Percentiles rank a stretch among this genome's conserved stretches.
These are phyloP conservation scores for Cliona cf. orientalis DNA, from an alignment of 37 sponge, comb jelly and placozoan species.

Conservation along the genomic window DNA sequence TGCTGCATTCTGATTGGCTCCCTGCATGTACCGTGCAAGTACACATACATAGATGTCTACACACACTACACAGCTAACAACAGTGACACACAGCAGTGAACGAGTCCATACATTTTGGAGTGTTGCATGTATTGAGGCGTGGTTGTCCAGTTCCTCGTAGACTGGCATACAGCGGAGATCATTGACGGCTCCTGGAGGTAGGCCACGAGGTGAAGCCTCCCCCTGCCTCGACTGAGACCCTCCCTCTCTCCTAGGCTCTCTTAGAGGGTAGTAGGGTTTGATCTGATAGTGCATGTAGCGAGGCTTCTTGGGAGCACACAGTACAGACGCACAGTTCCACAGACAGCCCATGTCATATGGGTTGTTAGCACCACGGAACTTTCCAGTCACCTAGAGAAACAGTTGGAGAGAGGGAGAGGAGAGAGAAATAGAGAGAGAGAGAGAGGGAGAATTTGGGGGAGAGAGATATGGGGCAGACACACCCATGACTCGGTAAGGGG, in stretches of 20 bases:
- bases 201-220: background rate
- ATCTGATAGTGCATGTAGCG: slow-evolving; percentile 82
- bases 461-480: background rate
- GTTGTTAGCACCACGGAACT: slow-evolving; percentile 75
- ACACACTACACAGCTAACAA: too few species aligned
- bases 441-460: background rate
- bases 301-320: slow-evolving; percentile 78
- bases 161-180: slow-evolving; percentile 33
- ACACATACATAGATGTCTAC: too few species aligned
- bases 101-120: too few species aligned
- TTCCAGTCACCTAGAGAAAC: slow-evolving; percentile 84
- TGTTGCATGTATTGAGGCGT: background rate
- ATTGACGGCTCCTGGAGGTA: background rate
- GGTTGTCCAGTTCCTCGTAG: slow-evolving; percentile 31
- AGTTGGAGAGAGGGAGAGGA: background rate
- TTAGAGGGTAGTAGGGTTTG: slow-evolving; percentile 27
- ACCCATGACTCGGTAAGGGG: background rate
- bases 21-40: too few species aligned
- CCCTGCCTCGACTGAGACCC: background rate
- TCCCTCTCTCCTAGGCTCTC: background rate
- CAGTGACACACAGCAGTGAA: too few species aligned
- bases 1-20: too few species aligned
- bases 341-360: slow-evolving; percentile 83
- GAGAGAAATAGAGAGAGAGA: background rate
- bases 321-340: slow-evolving; percentile 66